phyloP scores from a whole-genome alignment of 2,797 vertebrate species.

The Centropyge bicolor region DNA sequence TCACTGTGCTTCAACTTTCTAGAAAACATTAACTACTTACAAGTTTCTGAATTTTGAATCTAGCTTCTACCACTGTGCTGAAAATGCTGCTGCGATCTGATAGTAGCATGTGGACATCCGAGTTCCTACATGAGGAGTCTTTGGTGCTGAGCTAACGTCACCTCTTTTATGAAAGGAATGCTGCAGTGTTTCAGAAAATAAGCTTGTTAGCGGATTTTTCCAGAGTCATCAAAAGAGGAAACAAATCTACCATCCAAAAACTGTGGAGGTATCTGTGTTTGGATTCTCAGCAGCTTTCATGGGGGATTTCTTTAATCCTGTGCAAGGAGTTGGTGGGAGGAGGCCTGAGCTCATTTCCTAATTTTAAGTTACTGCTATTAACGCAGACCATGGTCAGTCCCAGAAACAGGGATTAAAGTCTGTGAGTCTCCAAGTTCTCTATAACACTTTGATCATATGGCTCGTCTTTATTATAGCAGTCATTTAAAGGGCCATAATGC shows the following conservation, averaged over 20 bases:
- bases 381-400: slow-evolving; percentile 27
- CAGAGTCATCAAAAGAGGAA: too few relatives aligned
- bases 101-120: not conserved
- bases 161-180: too few relatives aligned
- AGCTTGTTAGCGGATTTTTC: not conserved
- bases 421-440: too few relatives aligned
- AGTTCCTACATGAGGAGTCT: not conserved
- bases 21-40: too few relatives aligned
- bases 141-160: not conserved
- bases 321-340: not conserved
- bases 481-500: not conserved
- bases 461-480: not conserved
- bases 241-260: too few relatives aligned
- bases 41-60: too few relatives aligned
- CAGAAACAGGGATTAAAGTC: slow-evolving; percentile 19
- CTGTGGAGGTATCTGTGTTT: slow-evolving; percentile 14
- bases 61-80: too few relatives aligned
- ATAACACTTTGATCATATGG: not conserved
- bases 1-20: too few relatives aligned
- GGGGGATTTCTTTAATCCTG: not conserved
- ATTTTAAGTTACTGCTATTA: slow-evolving; percentile 27
- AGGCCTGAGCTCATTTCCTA: slow-evolving; percentile 40
- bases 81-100: too few relatives aligned
- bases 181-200: too few relatives aligned
- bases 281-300: slow-evolving; percentile 18